phyloP scores from a whole-genome alignment of 2,797 vertebrate genomes.

The Buphagus erythrorhynchus region DNA sequence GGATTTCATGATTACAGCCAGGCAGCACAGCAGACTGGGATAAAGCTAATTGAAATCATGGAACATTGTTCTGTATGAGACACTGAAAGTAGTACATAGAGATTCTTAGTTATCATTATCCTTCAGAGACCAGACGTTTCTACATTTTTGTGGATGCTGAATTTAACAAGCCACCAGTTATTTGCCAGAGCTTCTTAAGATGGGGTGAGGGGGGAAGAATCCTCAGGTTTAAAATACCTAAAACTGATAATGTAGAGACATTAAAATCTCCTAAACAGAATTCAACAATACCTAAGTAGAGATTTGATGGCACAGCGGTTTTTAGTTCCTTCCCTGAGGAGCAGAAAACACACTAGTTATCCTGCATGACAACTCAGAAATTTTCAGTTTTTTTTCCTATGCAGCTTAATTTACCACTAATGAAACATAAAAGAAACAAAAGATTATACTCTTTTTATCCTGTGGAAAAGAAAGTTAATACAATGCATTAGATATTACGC shows the following conservation, averaged over 20 bases:
- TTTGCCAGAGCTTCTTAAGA: neutral
- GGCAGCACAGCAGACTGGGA: neutral
- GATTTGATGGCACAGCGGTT: neutral
- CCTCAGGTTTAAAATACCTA: neutral
- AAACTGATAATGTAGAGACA: neutral
- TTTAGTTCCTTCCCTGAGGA: neutral
- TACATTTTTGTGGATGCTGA: neutral
- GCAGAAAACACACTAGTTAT: neutral
- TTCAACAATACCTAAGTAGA: neutral
- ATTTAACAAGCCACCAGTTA: neutral
- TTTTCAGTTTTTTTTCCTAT: neutral
- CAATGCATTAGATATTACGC: neutral
- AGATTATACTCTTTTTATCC: neutral
- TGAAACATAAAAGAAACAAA: neutral
- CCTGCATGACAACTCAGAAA: neutral
- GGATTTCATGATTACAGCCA: neutral
- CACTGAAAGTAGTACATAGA: neutral
- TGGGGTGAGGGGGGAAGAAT: accelerated
- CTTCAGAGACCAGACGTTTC: neutral
- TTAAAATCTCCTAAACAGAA: neutral
- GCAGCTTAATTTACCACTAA: neutral
- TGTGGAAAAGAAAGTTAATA: neutral
- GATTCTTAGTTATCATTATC: neutral
- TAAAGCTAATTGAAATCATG: neutral
- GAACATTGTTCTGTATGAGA: neutral